phyloP scores from a whole-genome alignment of 2,113 vertebrate genomes.

The Rynchops niger region DNA sequence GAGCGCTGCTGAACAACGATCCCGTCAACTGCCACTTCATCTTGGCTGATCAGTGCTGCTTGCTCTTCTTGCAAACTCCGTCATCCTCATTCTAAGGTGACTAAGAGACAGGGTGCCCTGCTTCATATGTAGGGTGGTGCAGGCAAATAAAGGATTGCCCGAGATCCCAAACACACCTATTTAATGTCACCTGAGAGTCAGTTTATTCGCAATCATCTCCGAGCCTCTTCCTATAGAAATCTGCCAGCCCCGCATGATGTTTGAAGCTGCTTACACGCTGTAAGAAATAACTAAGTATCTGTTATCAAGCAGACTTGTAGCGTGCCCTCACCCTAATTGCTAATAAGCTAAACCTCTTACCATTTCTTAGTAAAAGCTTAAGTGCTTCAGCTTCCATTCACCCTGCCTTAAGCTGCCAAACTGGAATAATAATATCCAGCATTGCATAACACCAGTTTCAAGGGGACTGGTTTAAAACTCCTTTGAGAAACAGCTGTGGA shows the following conservation, averaged over 20 bases:
- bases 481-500: neutral
- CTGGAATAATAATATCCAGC: slow-evolving; percentile 33
- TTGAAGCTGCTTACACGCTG: neutral
- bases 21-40: neutral
- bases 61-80: accelerated
- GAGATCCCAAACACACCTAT: neutral
- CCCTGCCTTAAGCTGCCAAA: slow-evolving; percentile 38
- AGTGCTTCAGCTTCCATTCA: slow-evolving; percentile 22
- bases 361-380: slow-evolving; percentile 50
- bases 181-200: neutral
- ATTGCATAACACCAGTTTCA: slow-evolving; percentile 43
- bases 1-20: accelerated
- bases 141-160: neutral
- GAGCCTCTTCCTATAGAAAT: neutral
- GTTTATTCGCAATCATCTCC: neutral
- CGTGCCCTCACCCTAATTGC: neutral
- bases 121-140: neutral
- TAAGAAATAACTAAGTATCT: neutral
- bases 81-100: neutral
- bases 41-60: neutral
- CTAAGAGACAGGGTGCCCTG: neutral
- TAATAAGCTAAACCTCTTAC: slow-evolving; percentile 51
- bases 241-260: neutral
- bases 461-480: neutral
- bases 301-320: neutral